phyloP scores from a whole-genome alignment of 1,140 invertebrate species.

The Ericerus pela region DNA sequence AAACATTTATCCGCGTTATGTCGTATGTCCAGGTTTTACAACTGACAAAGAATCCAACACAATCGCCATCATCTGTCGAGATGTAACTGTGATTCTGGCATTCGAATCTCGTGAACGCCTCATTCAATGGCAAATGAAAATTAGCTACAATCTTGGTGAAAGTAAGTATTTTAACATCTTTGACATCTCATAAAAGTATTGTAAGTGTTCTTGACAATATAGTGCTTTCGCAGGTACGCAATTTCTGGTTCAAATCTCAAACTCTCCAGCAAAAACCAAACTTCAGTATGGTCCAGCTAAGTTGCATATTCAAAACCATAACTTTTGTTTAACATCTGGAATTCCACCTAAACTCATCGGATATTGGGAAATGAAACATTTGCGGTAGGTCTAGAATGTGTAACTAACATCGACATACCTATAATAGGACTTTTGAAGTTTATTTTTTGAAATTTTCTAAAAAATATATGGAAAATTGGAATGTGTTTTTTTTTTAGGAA shows the following conservation, averaged over 20 bases:
- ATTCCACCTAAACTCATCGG: conserved; percentile 60
- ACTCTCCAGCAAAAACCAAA: conserved; percentile 53
- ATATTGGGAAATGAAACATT: conserved; percentile 60
- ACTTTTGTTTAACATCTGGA: conserved; percentile 64
- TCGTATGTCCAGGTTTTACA: conserved; percentile 53
- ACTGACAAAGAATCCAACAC: conserved; percentile 84
- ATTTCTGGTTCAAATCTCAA: conserved; percentile 60
- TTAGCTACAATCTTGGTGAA: conserved; percentile 63
- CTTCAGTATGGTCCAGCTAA: conserved; percentile 57
- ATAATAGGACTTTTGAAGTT: no score
- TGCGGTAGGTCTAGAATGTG: conserved; percentile 41
- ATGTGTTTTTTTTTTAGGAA: no score
- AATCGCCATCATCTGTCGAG: conserved; percentile 77
- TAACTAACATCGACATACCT: no score
- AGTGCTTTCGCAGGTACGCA: conserved; percentile 50
- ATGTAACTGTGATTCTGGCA: conserved; percentile 70
- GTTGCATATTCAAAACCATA: conserved; percentile 59
- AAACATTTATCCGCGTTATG: no score
- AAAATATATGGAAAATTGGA: no score
- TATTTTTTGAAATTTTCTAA: no score
- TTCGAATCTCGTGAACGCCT: conserved; percentile 75
- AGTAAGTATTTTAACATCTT: conserved; percentile 36
- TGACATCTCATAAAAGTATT: no score
- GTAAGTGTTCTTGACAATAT: no score
- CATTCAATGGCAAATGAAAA: conserved; percentile 76